Base-by-base conservation (phyloP, 2,113 vertebrate genomes). In the Cyanoderma ruficeps region DNA sequence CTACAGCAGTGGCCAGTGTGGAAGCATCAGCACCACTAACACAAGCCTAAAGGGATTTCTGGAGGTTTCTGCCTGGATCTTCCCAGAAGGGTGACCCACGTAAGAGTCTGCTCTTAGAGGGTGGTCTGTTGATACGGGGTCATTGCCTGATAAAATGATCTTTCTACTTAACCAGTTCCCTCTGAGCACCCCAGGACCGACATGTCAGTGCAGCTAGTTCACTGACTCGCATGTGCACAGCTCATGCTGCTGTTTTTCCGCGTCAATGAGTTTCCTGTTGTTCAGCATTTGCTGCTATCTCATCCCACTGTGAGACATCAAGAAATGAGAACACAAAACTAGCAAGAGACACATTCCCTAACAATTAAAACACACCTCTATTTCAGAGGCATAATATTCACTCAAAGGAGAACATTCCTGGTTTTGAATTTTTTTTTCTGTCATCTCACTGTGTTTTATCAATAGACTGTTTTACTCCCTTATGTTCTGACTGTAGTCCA, bases 221-320 rank as follows among this genome's bases (percentile, higher is more conserved):
- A 22, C 63, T 80, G 63, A 42, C 47, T 63, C 3, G 7, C 27
- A 30, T 31, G 24, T 52, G 68, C n/a, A 13, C 16, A 39, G 67
- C 60, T 81, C 81, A 42, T 22, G 33, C 52, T 90, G 64, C 72
- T 67, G n/a, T n/a, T 83, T 74, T 94, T 91, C 65, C 56, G n/a
- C 0, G 0, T 44, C 68, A 11, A 11, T 39, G 83, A 30, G 52
- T 77, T 88, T 93, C 55, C 55, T 74, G 42, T 92, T 90, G 83
- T 83, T 92, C 2, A 6, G 60, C 69, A 55, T 77, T 92, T 74
- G 86, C 88, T 63, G 53, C 89, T 77, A 41, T 72, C 65, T 94
- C 30, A 52, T 84, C 72, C 69, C 37, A 14, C 76, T 41, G 42
- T 89, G 69, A 97, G 72, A 56, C 49, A 47, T 53, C 23, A 69